Evolutionary conservation across 2,113 vertebrate genomes (phyloP), one percentile per base, ranked within the genome.

Genomic region (Catharus bicknelli): DNA sequence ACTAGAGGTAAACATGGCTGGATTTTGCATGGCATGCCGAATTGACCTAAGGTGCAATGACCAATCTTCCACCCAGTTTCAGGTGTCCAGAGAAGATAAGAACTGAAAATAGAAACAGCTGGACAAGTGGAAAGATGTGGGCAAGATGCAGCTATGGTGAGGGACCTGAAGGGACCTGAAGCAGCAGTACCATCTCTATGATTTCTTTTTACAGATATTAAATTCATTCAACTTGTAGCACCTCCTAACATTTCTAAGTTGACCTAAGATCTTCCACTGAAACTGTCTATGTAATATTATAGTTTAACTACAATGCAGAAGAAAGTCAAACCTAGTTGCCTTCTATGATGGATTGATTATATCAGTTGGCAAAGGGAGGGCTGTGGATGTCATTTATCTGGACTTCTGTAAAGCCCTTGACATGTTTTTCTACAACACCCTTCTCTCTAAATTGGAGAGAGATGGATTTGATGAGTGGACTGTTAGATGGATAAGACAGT

Each of bases 371-470:
- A 51, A 76, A 57, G 26, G 36, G 43, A 51, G 11, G 26, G 6
- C 21, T 36, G 7, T 36, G 9, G 7, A 36, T 59, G 17, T 43
- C 32, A 36, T 51, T 66, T 76, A 43, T 43, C 13, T 50, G 51
- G 34, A 34, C 3, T 75, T 75, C 25, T 43, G 53, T 21, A 51
- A 85, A 58, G 32, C 5, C 5, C 66, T 85, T 26, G 21, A 32
- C 26, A 21, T 0, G 0, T 3, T 34, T 66, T 58, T 57, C 43
- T 47, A 50, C 43, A 58, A 30, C 50, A 42, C 1, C 4, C 1
- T 21, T 58, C 30, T 58, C 30, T 58, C 26, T 43, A 59, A 58
- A 32, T 21, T 50, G 13, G 19, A 59, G 36, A 67, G 20, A 67
- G 20, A 67, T 0, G 2, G 53, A 58, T 58, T 43, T 51, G 43